A percentile compares a stretch with the other conserved stretches of the same genome.
Conservation (phyloP, 2,797 vertebrate species). For the Gadopsis bispinosus region DNA sequence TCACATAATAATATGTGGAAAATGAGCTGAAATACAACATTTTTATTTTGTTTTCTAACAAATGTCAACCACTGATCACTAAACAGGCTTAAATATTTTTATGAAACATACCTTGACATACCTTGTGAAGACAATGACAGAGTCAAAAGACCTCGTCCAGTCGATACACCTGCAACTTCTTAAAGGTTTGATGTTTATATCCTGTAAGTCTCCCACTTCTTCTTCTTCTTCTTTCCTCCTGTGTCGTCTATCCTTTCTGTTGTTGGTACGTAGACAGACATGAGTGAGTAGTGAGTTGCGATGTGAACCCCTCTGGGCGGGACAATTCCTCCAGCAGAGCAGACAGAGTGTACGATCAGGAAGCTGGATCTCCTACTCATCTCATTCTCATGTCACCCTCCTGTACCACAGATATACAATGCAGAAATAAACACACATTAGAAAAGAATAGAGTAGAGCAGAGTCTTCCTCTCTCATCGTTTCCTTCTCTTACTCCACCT, state of each 20-base stretch:
- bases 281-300: constrained; percentile 1
- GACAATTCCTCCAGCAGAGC: constrained; percentile 18
- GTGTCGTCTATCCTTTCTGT: neutral
- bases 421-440: neutral
- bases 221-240: neutral
- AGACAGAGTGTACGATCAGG: constrained; percentile 43
- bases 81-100: neutral
- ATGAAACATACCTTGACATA: constrained; percentile 55
- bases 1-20: neutral
- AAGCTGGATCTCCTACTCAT: constrained; percentile 72
- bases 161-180: neutral
- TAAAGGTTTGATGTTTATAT: neutral
- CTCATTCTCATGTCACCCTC: constrained; percentile 35
- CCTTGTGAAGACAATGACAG: constrained; percentile 35
- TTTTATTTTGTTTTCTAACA: neutral
- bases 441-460: neutral
- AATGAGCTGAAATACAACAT: neutral
- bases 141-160: neutral
- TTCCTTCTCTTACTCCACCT: neutral
- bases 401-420: neutral
- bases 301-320: constrained; percentile 34
- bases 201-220: neutral
- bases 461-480: neutral
- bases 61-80: neutral
- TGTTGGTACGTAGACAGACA: neutral